Evolutionary conservation across 2,888 invertebrate genomes (phyloP).

Genomic region (Cylindroiulus punctatus): DNA sequence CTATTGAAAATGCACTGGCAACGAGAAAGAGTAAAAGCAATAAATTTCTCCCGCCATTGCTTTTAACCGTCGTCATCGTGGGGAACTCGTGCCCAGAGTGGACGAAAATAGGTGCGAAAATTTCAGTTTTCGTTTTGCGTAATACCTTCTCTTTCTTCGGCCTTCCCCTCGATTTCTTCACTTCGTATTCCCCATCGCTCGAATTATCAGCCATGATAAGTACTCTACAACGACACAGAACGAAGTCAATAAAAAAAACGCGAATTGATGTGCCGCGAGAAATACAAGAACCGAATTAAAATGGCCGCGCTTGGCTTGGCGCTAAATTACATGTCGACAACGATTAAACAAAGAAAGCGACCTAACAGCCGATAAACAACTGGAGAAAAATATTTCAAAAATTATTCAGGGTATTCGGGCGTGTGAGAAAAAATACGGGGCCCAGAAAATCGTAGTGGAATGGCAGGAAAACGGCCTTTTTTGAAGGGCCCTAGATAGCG

Average conservation of each 20-base stretch:
- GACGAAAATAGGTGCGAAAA: not conserved
- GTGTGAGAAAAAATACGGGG: not conserved
- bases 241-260: not conserved
- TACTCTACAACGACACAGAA: not conserved
- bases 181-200: conserved; percentile 17
- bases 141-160: conserved; percentile 41
- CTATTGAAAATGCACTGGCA: conserved; percentile 13
- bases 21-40: conserved; percentile 16
- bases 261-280: conserved; percentile 15
- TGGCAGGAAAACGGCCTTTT: not conserved
- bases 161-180: conserved; percentile 46
- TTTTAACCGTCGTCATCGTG: conserved; percentile 1
- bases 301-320: conserved; percentile 27
- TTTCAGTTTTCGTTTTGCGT: not conserved
- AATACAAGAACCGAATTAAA: conserved; percentile 30
- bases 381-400: conserved; percentile 2
- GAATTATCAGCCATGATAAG: conserved; percentile 48
- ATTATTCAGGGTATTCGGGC: not conserved
- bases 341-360: not conserved
- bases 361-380: not conserved
- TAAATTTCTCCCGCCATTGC: conserved; percentile 42
- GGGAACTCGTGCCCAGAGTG: not conserved
- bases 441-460: not conserved
- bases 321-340: not conserved
- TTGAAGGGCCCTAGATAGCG: not conserved